These are phyloP conservation scores for Marronus borbonicus DNA, from an alignment of 2,888 invertebrate genomes.

Conservation along the genomic window DNA sequence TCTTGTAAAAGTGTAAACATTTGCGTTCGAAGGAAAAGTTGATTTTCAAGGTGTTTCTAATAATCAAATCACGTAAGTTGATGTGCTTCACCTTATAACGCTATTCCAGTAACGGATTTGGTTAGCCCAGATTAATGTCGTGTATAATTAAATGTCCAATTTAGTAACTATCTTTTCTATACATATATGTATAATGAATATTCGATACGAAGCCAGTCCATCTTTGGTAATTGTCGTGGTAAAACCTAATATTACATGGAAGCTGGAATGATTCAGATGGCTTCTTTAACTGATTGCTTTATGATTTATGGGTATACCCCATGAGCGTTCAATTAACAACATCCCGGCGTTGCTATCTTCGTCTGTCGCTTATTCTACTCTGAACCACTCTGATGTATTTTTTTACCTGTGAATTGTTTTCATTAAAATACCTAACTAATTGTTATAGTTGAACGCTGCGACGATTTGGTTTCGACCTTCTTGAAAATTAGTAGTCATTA, in stretches of 20 bases:
- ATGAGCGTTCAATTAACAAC: slow-evolving; percentile 57
- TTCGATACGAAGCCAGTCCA: background rate
- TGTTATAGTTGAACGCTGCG: slow-evolving; percentile 52
- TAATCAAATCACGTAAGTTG: too few relatives aligned
- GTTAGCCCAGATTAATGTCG: too few relatives aligned
- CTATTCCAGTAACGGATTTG: too few relatives aligned
- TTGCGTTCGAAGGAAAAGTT: too few relatives aligned
- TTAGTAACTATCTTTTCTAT: background rate
- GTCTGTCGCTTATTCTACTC: background rate
- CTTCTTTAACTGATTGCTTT: slow-evolving; percentile 49
- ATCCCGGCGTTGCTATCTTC: slow-evolving; percentile 4
- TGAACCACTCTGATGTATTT: slow-evolving; percentile 16
- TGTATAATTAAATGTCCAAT: too few relatives aligned
- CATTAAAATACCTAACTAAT: slow-evolving; percentile 59
- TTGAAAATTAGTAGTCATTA: slow-evolving; percentile 38
- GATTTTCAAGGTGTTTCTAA: too few relatives aligned
- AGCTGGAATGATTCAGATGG: slow-evolving; percentile 42
- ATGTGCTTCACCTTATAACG: too few relatives aligned
- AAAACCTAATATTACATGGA: slow-evolving; percentile 21
- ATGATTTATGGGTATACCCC: slow-evolving; percentile 58
- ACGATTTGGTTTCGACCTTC: slow-evolving; percentile 25
- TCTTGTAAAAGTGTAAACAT: too few relatives aligned
- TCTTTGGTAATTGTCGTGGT: slow-evolving; percentile 15
- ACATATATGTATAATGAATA: background rate
- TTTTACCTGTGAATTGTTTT: slow-evolving; percentile 57